These are phyloP conservation scores for Anticlea derivata DNA, from an alignment of 2,888 invertebrate species.

Conservation along the genomic window DNA sequence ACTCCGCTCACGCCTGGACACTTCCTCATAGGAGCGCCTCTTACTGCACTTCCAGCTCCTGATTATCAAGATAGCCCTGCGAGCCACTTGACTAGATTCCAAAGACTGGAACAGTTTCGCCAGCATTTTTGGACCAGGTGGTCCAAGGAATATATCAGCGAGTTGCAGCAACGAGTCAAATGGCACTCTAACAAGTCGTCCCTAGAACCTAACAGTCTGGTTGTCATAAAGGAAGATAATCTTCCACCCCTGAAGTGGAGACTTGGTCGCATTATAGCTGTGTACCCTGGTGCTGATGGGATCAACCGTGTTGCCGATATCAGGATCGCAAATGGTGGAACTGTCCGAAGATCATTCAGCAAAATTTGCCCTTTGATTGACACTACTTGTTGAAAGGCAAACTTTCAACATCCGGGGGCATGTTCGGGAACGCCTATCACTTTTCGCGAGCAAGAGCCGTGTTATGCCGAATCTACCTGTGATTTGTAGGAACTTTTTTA, in stretches of 20 bases:
- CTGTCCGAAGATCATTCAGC: constrained; percentile 19
- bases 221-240: constrained; percentile 33
- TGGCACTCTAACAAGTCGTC: constrained; percentile 22
- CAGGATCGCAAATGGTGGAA: constrained; percentile 21
- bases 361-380: constrained; percentile 17
- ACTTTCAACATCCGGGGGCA: constrained; percentile 29
- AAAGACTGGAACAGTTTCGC: not conserved
- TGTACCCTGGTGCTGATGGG: constrained; percentile 30
- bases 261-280: constrained; percentile 30
- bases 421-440: constrained; percentile 12
- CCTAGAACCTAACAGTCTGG: constrained; percentile 21
- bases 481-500: too few species aligned
- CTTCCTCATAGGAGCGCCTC: not conserved
- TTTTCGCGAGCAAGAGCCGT: too few species aligned
- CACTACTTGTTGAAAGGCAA: constrained; percentile 13
- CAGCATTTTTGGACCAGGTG: not conserved
- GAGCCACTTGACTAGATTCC: not conserved
- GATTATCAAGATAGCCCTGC: constrained; percentile 4
- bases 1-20: not conserved
- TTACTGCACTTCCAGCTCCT: not conserved
- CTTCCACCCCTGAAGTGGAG: constrained; percentile 34
- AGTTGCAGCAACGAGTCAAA: constrained; percentile 34
- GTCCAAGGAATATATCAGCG: constrained; percentile 35
- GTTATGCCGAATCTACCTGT: too few species aligned
- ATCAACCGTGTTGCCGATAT: constrained; percentile 37